Evolutionary conservation across 2,797 vertebrate genomes (phyloP), one percentile per base, ranked within the genome.

Genomic region (Sebastes kiyomatsui): DNA sequence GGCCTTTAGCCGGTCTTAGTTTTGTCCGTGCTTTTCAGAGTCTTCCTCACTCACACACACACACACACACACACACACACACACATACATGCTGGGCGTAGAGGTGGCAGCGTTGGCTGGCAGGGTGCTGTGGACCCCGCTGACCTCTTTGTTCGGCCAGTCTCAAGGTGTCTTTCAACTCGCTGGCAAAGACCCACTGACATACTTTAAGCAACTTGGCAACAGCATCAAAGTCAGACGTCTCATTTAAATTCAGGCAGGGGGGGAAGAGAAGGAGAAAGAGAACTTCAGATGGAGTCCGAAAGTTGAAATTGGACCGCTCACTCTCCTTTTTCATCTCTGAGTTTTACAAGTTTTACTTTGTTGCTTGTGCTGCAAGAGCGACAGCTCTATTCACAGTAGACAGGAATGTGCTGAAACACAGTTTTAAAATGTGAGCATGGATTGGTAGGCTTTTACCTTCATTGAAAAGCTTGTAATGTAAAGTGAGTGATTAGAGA

Each of bases 111-210:
- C 35, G 33, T 28, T 32, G 77, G 78, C 79, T 52, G 60, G 84
- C 85, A 74, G 84, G 86, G 85, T 61, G 85, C 87, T 59, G 46
- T 30, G 70, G 84, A 83, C 87, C 88, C 91, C 20, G 27, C 83
- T 88, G 77, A 88, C 90, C 90, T 88, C 92, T 92, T 93, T 95
- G 90, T 91, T 88, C 72, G 62, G 80, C 81, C 79, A 72, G 85
- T 89, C 90, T 92, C 87, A 91, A 94, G 91, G 92, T 93, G 91
- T 94, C 91, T 92, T 93, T 94, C 90, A 90, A 87, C 78, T 80
- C 52, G 14, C 89, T 90, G 89, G 91, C 90, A 93, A 82, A 90
- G 90, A 89, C 89, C 92, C 90, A 86, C 88, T 93, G 92, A 93
- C 93, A 92, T 90, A 89, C 77, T 94, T 93, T 90, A 87, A 85